These are phyloP conservation scores for Whitmania pigra DNA, from an alignment of 1,140 invertebrate species.

Conservation along the genomic window DNA sequence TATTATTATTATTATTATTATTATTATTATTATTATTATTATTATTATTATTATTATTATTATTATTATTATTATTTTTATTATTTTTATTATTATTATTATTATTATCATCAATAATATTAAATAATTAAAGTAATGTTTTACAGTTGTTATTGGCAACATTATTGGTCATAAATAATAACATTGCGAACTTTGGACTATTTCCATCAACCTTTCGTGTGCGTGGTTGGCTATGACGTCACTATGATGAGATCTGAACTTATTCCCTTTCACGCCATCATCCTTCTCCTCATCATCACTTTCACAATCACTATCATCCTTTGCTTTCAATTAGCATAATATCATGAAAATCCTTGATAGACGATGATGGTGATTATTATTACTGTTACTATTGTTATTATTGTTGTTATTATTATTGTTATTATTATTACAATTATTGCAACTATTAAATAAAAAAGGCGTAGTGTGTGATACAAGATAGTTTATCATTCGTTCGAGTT, in stretches of 20 bases:
- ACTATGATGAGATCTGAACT: background rate
- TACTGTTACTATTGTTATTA: too few relatives aligned
- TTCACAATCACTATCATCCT: background rate
- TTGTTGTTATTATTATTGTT: too few relatives aligned
- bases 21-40: constrained; percentile 7
- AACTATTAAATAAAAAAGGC: too few relatives aligned
- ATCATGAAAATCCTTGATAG: too few relatives aligned
- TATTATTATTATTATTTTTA: constrained; percentile 14
- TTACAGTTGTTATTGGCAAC: background rate
- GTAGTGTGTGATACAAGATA: too few relatives aligned
- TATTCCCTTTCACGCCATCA: background rate
- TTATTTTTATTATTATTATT: background rate
- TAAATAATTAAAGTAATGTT: background rate
- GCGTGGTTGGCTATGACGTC: background rate
- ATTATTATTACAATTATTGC: too few relatives aligned
- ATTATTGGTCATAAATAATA: background rate
- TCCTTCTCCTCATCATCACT: background rate
- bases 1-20: too few relatives aligned
- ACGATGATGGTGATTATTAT: too few relatives aligned
- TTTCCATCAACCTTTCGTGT: constrained; percentile 1
- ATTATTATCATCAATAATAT: too few relatives aligned
- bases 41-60: constrained; percentile 8
- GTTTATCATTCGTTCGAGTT: too few relatives aligned
- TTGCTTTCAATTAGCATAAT: too few relatives aligned
- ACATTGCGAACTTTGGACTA: background rate